Evolutionary conservation across 2,797 vertebrate species (phyloP), one percentile per base, ranked within the genome.

Genomic region (Antrozous pallidus): DNA sequence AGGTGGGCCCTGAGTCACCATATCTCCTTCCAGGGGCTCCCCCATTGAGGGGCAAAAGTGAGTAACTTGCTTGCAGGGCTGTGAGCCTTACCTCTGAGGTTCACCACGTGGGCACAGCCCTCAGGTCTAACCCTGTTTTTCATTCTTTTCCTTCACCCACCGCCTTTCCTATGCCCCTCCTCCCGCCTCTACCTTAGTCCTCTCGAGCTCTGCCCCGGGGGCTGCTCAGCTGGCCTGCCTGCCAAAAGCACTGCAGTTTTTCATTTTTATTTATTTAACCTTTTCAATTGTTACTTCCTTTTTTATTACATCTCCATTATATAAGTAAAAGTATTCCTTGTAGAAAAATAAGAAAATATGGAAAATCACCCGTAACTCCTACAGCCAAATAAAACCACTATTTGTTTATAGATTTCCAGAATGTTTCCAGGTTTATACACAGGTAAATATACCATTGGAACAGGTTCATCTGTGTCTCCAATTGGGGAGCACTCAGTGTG

Each of bases 301-400:
- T 63, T 51, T 45, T 13, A 77, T 28, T 13, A 63, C 9, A 40
- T 22, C 33, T 75, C 88, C 56, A 74, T 58, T 65, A 87, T 31
- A 20, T 88, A 89, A 94, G 63, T 36, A 70, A 31, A 81, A n/a
- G 40, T 69, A 74, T 88, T 71, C 22, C 7, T 74, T 81, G 14
- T 36, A 91, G 47, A 80, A 82, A 87, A 96, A n/a, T 42, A 42
- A 92, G 31, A 81, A 89, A 95, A 86, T n/a, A 26, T 2, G 75
- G 36, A 94, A 85, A 92, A 90, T 65, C 61, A 85, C 24, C 51
- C 49, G 77, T 33, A 49, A 78, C 47, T 90, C 31, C 45, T 33
- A 33, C 17, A 93, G 45, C 11, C 31, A 40, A 80, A 84, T 61
- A 70, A 49, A 69, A 63, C n/a, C 28, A 84, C 33, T 79, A 31